These are phyloP conservation scores for Phalanger gymnotis DNA, from an alignment of 2,797 vertebrate species.

Conservation along the genomic window DNA sequence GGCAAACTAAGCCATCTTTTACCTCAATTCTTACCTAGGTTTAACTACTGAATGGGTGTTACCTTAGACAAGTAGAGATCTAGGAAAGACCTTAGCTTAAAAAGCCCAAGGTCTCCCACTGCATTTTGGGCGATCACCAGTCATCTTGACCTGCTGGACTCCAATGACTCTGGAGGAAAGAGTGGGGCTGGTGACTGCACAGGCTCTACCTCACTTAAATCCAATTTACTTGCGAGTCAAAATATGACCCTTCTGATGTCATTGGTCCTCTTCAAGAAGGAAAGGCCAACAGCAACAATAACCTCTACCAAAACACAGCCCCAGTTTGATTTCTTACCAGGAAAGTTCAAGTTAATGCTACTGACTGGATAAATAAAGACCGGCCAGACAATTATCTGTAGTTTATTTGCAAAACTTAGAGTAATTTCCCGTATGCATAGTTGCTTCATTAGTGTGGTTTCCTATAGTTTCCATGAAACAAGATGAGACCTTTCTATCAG, in stretches of 20 bases:
- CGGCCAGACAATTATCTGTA: background rate
- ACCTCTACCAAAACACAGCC: background rate
- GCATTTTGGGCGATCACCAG: too few relatives aligned
- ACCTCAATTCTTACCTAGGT: background rate
- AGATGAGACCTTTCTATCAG: background rate
- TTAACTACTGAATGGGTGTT: background rate
- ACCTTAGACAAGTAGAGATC: background rate
- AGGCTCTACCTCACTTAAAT: background rate
- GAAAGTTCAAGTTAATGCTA: background rate
- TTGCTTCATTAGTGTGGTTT: conserved; percentile 26
- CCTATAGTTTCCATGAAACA: conserved; percentile 30
- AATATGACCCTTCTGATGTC: background rate
- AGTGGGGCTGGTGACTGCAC: background rate
- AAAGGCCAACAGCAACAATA: background rate
- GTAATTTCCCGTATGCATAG: conserved; percentile 34
- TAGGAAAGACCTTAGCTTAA: background rate
- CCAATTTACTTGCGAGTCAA: background rate
- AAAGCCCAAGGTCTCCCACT: background rate
- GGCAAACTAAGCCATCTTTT: background rate
- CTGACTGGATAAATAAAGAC: background rate
- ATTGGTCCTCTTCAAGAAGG: background rate
- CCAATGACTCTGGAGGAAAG: background rate
- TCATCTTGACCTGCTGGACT: background rate
- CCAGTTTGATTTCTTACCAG: background rate
- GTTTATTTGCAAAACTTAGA: background rate